Evolutionary conservation across 2,113 vertebrate genomes (phyloP).

Genomic region (Dipodomys stephensi): DNA sequence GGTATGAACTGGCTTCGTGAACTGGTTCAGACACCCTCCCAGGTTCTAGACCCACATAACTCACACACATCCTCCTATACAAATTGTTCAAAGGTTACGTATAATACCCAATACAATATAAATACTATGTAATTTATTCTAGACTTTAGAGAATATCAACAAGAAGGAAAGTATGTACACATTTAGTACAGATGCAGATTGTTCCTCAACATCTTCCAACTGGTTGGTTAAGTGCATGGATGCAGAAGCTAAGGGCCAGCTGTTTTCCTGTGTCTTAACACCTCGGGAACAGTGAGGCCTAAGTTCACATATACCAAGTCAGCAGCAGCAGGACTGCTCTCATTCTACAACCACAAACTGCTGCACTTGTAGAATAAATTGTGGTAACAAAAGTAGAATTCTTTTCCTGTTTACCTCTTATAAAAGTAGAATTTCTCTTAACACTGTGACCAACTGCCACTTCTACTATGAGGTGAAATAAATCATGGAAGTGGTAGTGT

Average conservation of each 20-base stretch:
- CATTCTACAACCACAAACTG: background rate
- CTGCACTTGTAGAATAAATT: background rate
- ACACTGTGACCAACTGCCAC: background rate
- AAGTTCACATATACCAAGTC: background rate
- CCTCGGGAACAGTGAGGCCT: background rate
- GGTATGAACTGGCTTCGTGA: no score
- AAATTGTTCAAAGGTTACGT: background rate
- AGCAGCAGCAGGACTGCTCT: background rate
- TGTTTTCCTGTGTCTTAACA: background rate
- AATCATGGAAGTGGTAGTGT: background rate
- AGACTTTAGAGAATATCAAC: background rate
- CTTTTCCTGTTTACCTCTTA: no score
- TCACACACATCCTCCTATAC: background rate
- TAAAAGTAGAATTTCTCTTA: background rate
- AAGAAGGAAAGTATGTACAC: background rate
- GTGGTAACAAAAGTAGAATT: background rate
- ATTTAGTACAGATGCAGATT: background rate
- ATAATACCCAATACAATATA: background rate
- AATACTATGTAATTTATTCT: background rate
- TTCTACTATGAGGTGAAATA: background rate
- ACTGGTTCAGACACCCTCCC: background rate
- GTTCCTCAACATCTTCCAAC: background rate
- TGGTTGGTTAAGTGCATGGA: background rate
- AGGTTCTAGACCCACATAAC: background rate
- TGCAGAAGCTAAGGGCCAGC: background rate